Conservation (phyloP, 1,140 invertebrate genomes). For the Drosophila pandora region DNA sequence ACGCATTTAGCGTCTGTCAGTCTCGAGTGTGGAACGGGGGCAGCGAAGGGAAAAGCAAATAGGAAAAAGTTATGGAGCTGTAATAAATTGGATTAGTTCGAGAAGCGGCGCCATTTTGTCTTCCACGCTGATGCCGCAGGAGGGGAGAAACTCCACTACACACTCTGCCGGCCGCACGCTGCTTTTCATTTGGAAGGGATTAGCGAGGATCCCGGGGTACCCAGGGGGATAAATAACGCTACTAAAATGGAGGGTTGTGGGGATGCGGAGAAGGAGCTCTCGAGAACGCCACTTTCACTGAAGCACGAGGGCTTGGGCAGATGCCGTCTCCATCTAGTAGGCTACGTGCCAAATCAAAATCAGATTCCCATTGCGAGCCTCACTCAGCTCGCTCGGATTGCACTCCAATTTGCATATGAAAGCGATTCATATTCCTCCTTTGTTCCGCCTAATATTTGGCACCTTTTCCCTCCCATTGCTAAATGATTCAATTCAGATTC, state of each 20-base stretch:
- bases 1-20: conserved; percentile 78
- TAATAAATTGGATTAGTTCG: conserved; percentile 84
- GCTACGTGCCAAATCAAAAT: conserved; percentile 80
- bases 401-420: conserved; percentile 76
- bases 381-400: conserved; percentile 43
- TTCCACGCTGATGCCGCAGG: conserved; percentile 22
- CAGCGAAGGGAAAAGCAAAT: conserved; percentile 60
- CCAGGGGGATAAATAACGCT: conserved; percentile 5
- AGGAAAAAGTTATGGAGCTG: conserved; percentile 82
- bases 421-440: conserved; percentile 57
- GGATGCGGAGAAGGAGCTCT: not conserved
- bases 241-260: not conserved
- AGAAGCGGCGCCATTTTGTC: conserved; percentile 79
- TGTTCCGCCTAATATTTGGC: conserved; percentile 65
- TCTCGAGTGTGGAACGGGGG: conserved; percentile 40
- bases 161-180: conserved; percentile 50
- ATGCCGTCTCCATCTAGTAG: conserved; percentile 20
- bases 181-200: conserved; percentile 73
- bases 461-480: conserved; percentile 62
- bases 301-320: conserved; percentile 24
- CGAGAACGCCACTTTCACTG: conserved; percentile 64
- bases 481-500: conserved; percentile 60
- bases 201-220: conserved; percentile 28
- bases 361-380: conserved; percentile 58
- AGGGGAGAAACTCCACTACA: conserved; percentile 47